A percentile compares a stretch with the other conserved stretches of the same genome.
Evolutionary conservation across 1,140 invertebrate genomes (phyloP).

Genomic region (Nilaparvata lugens): DNA sequence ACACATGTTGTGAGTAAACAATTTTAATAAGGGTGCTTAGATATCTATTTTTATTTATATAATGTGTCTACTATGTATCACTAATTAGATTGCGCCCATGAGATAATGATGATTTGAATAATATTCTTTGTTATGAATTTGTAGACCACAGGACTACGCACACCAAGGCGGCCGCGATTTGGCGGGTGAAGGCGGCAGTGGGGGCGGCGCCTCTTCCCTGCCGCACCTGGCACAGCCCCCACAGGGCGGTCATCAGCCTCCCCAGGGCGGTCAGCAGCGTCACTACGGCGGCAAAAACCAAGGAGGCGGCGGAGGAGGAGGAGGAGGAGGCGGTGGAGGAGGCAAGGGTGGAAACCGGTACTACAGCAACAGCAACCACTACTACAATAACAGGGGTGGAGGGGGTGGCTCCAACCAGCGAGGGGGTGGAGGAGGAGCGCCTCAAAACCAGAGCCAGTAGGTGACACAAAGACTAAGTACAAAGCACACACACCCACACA

Average conservation of each 20-base stretch:
- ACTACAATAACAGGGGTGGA: constrained; percentile 8
- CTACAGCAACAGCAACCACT: constrained; percentile 19
- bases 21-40: too few species aligned
- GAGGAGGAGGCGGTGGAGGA: constrained; percentile 18
- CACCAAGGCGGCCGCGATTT: not conserved
- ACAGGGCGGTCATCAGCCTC: not conserved
- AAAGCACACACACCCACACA: too few species aligned
- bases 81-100: not conserved
- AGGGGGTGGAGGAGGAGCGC: too few species aligned
- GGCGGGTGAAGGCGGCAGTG: not conserved
- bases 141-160: not conserved
- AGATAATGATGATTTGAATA: not conserved
- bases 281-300: constrained; percentile 18
- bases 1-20: too few species aligned
- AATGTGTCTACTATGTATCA: not conserved
- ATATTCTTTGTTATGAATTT: not conserved
- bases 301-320: constrained; percentile 16
- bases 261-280: constrained; percentile 6
- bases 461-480: too few species aligned
- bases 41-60: too few species aligned
- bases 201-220: not conserved
- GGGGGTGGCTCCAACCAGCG: not conserved
- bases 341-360: constrained; percentile 17
- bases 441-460: too few species aligned
- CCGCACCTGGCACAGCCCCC: constrained; percentile 4